These are phyloP conservation scores for Mythimna loreyi DNA, from an alignment of 2,888 invertebrate species.

Conservation along the genomic window DNA sequence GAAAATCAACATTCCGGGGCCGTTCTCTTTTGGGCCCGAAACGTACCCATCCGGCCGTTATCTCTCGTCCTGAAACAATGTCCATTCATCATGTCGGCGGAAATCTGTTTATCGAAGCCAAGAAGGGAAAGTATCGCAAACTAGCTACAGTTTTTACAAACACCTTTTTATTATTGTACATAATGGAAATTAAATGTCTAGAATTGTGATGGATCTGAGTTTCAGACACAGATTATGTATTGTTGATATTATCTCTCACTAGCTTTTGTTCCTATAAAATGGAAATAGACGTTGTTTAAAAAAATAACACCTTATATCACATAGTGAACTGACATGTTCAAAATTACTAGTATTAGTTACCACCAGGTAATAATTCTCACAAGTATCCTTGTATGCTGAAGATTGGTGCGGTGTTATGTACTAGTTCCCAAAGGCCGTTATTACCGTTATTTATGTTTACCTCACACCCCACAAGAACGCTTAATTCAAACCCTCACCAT, in stretches of 20 bases:
- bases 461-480: constrained; percentile 45
- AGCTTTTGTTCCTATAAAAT: no score
- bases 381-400: constrained; percentile 31
- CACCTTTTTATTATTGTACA: constrained; percentile 37
- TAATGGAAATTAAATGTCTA: constrained; percentile 27
- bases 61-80: constrained; percentile 72
- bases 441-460: constrained; percentile 70
- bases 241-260: neutral
- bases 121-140: constrained; percentile 65
- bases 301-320: neutral
- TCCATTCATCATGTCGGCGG: constrained; percentile 73
- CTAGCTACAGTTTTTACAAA: constrained; percentile 52
- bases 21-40: constrained; percentile 64
- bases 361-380: constrained; percentile 15
- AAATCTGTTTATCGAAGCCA: constrained; percentile 71
- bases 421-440: constrained; percentile 58
- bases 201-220: constrained; percentile 11
- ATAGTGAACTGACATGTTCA: neutral
- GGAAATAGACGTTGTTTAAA: neutral
- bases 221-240: neutral
- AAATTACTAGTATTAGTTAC: constrained; percentile 29
- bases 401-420: constrained; percentile 42
- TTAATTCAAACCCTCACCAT: constrained; percentile 27
- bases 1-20: constrained; percentile 72
- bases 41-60: constrained; percentile 67